These are phyloP conservation scores for Melinaea menophilus DNA, from an alignment of 2,888 invertebrate genomes.

Conservation along the genomic window DNA sequence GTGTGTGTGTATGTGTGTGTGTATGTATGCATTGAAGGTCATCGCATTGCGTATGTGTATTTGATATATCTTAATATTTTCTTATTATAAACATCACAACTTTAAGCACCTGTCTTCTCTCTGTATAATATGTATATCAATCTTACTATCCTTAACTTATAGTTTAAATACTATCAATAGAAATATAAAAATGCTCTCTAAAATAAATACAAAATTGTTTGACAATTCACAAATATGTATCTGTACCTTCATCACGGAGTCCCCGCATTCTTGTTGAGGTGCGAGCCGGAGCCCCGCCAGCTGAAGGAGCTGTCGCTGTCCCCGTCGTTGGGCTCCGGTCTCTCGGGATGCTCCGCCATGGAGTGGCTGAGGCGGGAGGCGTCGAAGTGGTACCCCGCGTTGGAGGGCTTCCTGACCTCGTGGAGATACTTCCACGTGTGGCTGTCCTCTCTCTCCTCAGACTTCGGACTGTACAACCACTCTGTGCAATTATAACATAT, in stretches of 20 bases:
- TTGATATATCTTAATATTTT: neutral
- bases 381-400: slow-evolving; percentile 66
- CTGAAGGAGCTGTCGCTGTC: slow-evolving; percentile 72
- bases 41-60: neutral
- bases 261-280: slow-evolving; percentile 35
- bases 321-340: slow-evolving; percentile 49
- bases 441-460: slow-evolving; percentile 50
- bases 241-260: too few species aligned
- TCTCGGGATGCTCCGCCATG: slow-evolving; percentile 42
- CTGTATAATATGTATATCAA: too few species aligned
- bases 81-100: too few species aligned
- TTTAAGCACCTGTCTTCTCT: too few species aligned
- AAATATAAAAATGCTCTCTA: too few species aligned
- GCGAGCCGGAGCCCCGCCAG: slow-evolving; percentile 61
- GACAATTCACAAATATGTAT: too few species aligned
- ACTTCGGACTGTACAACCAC: slow-evolving; percentile 69
- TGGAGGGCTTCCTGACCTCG: slow-evolving; percentile 68
- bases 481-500: slow-evolving; percentile 46
- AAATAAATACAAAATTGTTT: too few species aligned
- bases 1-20: too few species aligned
- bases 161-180: too few species aligned
- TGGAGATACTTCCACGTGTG: slow-evolving; percentile 71
- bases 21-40: too few species aligned
- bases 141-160: too few species aligned
- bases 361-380: slow-evolving; percentile 54